A percentile compares a stretch with the other conserved stretches of the same genome.
Evolutionary conservation across 2,888 invertebrate genomes (phyloP).

Genomic region (Nezara viridula): DNA sequence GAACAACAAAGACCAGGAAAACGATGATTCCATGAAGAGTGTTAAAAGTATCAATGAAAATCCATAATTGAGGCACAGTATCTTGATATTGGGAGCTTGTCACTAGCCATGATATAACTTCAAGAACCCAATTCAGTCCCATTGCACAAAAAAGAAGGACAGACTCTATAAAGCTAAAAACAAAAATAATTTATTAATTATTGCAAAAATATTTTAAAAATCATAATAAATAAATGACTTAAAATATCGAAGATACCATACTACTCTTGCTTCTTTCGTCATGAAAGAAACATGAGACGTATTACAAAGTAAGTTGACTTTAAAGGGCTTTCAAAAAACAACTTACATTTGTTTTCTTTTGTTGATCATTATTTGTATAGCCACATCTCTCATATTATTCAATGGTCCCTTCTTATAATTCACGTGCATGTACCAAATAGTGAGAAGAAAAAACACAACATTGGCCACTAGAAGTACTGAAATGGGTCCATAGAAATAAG

Average conservation of each 20-base stretch:
- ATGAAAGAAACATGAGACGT: neutral
- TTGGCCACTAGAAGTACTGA: constrained; percentile 73
- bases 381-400: constrained; percentile 56
- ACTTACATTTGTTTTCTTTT: constrained; percentile 69
- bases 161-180: constrained; percentile 73
- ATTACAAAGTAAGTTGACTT: neutral
- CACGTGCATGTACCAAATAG: constrained; percentile 67
- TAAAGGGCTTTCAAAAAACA: neutral
- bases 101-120: constrained; percentile 76
- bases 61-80: constrained; percentile 72
- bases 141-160: constrained; percentile 77
- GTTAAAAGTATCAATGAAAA: constrained; percentile 78
- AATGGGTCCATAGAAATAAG: constrained; percentile 77
- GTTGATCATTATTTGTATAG: constrained; percentile 43
- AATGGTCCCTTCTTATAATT: constrained; percentile 51
- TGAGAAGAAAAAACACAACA: constrained; percentile 73
- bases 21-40: constrained; percentile 80
- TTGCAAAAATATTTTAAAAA: too few relatives aligned
- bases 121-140: constrained; percentile 80
- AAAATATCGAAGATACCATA: too few relatives aligned
- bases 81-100: constrained; percentile 68
- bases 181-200: neutral
- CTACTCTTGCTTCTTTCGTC: neutral
- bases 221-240: too few relatives aligned
- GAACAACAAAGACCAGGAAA: constrained; percentile 75